Evolutionary conservation across 2,113 vertebrate species (phyloP).

Genomic region (Menidia beryllina): DNA sequence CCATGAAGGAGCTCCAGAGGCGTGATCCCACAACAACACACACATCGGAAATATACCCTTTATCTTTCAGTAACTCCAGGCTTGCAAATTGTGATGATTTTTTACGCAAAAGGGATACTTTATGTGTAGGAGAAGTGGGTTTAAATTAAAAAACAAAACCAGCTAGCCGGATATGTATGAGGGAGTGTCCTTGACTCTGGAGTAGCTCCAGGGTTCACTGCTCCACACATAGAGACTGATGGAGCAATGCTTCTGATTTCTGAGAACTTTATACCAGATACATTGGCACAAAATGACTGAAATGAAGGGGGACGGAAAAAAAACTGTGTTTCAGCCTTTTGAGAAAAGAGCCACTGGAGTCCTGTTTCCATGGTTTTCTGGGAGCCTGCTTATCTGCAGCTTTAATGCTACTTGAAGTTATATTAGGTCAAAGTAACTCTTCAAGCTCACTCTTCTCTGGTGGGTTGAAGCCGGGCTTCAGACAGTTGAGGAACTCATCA

Average conservation of each 20-base stretch:
- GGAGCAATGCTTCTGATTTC: conserved; percentile 37
- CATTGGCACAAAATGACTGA: conserved; percentile 8
- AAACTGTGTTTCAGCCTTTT: neutral
- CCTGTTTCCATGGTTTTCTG: conserved; percentile 6
- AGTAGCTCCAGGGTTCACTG: conserved; percentile 15
- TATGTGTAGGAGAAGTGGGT: neutral
- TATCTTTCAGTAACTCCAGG: neutral
- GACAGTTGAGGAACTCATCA: conserved; percentile 96
- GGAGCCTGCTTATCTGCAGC: neutral
- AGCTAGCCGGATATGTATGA: neutral
- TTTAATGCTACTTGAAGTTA: neutral
- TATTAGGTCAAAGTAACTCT: conserved; percentile 11
- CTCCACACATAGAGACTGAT: neutral
- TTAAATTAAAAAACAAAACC: conserved; percentile 13
- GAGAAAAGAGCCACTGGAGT: neutral
- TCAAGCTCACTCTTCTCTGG: conserved; percentile 93
- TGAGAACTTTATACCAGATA: conserved; percentile 67
- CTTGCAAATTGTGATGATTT: neutral
- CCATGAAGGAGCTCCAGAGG: neutral
- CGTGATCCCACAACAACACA: neutral
- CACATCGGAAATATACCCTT: neutral
- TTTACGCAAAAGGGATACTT: neutral
- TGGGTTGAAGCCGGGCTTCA: conserved; percentile 94
- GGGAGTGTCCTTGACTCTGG: conserved; percentile 23
- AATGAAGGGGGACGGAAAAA: neutral